Evolutionary conservation across 2,797 vertebrate species (phyloP).

Genomic region (Graptemys geographica): DNA sequence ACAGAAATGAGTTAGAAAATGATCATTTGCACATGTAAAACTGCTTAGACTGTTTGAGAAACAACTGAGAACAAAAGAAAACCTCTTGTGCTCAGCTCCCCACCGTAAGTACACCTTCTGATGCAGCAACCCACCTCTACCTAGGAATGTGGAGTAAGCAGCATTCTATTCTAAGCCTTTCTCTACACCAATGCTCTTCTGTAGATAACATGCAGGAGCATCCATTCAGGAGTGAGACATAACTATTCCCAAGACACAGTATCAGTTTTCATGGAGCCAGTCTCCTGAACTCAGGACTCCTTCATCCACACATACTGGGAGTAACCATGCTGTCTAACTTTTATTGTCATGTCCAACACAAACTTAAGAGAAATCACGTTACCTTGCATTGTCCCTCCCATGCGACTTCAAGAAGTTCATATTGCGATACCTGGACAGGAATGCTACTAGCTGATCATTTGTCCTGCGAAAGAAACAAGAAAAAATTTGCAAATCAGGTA

Average conservation of each 20-base stretch:
- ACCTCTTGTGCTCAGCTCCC: background rate
- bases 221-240: background rate
- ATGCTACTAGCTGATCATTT: slow-evolving; percentile 96
- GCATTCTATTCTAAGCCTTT: rapidly evolving
- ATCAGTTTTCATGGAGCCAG: background rate
- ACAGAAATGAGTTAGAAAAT: background rate
- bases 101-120: rapidly evolving
- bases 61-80: background rate
- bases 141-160: background rate
- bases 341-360: background rate
- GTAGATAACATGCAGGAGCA: background rate
- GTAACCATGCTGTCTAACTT: background rate
- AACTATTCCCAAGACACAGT: background rate
- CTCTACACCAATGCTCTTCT: background rate
- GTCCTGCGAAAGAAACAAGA: slow-evolving; percentile 84
- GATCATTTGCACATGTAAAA: background rate
- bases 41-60: background rate
- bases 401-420: slow-evolving; percentile 99
- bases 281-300: background rate
- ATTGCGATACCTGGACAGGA: slow-evolving; percentile 94
- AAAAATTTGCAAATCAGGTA: slow-evolving; percentile 22
- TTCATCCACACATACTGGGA: rapidly evolving
- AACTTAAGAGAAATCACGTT: background rate
- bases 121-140: rapidly evolving
- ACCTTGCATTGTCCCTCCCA: slow-evolving; percentile 98